Conservation (phyloP, 2,888 invertebrate species). For the Synergus laeviventris region DNA sequence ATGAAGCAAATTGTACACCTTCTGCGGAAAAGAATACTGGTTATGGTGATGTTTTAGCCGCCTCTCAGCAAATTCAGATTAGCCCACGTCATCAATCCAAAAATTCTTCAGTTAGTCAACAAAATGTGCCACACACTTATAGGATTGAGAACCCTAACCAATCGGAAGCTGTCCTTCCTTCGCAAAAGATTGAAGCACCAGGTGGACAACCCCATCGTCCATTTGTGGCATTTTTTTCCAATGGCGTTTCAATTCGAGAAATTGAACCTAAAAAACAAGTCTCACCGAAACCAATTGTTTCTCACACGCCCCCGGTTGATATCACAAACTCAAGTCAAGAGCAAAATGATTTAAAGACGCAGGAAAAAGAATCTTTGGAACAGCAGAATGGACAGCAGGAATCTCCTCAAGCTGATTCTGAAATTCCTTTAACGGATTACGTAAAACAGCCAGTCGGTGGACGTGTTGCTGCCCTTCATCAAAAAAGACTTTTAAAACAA, state of each 20-base stretch:
- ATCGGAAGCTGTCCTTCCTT: not conserved
- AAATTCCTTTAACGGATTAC: conserved; percentile 20
- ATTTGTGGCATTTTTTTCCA: conserved; percentile 54
- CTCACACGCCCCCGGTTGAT: not conserved
- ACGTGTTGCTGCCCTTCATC: conserved; percentile 46
- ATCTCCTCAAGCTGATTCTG: not conserved
- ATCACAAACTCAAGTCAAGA: not conserved
- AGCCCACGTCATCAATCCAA: not conserved
- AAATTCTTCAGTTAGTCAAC: conserved; percentile 47
- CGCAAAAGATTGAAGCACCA: not conserved
- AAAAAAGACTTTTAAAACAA: conserved; percentile 1
- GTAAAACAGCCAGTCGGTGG: conserved; percentile 58
- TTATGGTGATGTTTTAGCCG: not conserved
- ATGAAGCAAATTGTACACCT: not conserved
- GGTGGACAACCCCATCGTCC: conserved; percentile 52
- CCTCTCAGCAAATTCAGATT: not conserved
- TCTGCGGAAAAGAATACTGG: not conserved
- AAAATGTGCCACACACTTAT: conserved; percentile 47
- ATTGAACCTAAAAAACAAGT: not conserved
- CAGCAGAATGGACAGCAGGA: not conserved
- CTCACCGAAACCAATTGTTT: conserved; percentile 6
- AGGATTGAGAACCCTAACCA: not conserved
- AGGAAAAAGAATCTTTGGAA: not conserved
- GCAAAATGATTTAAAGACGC: not conserved
- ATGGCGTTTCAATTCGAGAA: not conserved